These are phyloP conservation scores for Adelognathus sp. DNA, from an alignment of 2,888 invertebrate genomes.

Conservation along the genomic window DNA sequence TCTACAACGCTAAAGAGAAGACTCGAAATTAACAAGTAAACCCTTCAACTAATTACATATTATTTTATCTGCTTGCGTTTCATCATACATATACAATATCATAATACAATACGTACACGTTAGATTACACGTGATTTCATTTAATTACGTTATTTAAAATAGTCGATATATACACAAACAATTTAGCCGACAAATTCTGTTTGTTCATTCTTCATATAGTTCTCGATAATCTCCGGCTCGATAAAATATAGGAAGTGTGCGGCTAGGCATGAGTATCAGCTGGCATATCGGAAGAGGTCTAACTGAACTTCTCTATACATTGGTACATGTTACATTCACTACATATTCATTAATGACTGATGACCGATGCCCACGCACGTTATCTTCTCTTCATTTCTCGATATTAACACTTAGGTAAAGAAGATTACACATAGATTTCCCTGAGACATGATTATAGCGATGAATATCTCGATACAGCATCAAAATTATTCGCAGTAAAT, in stretches of 20 bases:
- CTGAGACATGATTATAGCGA: constrained; percentile 79
- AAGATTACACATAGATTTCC: constrained; percentile 78
- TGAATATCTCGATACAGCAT: constrained; percentile 66
- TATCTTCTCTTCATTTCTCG: constrained; percentile 17
- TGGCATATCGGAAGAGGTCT: constrained; percentile 43
- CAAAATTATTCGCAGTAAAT: constrained; percentile 42
- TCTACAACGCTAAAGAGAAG: constrained; percentile 32
- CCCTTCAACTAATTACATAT: constrained; percentile 37
- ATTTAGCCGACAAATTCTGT: constrained; percentile 11
- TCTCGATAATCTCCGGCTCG: not conserved
- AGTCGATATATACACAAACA: constrained; percentile 50
- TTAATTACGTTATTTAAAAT: constrained; percentile 43
- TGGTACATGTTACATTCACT: constrained; percentile 43
- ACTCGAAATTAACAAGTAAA: constrained; percentile 26
- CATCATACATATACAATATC: constrained; percentile 54
- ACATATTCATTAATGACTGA: constrained; percentile 47
- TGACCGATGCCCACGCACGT: constrained; percentile 28
- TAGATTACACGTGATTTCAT: constrained; percentile 38
- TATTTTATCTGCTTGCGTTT: constrained; percentile 35
- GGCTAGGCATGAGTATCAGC: constrained; percentile 42
- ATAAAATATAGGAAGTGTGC: constrained; percentile 18
- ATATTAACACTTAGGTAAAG: constrained; percentile 58
- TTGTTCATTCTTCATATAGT: not conserved
- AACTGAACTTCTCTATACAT: constrained; percentile 44
- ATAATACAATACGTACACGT: constrained; percentile 54